A percentile compares a stretch with the other conserved stretches of the same genome.
phyloP scores from a whole-genome alignment of 2,888 invertebrate species.

The Lobophora halterata region DNA sequence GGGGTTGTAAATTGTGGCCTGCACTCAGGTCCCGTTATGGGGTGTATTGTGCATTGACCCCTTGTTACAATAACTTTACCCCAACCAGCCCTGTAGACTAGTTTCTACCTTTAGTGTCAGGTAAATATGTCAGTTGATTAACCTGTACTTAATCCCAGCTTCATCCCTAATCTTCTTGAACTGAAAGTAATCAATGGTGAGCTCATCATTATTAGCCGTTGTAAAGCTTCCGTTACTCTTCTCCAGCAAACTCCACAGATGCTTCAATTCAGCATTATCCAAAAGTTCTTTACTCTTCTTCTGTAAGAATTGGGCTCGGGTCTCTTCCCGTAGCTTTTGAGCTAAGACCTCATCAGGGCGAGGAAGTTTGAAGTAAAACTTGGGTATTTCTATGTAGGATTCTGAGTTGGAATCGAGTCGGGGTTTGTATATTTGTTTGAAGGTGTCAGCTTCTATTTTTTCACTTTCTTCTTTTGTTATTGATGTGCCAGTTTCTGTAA shows the following conservation, averaged over 20 bases:
- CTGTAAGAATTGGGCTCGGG: conserved; percentile 92
- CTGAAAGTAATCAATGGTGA: conserved; percentile 92
- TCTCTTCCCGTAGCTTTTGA: conserved; percentile 92
- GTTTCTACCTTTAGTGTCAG: conserved; percentile 56
- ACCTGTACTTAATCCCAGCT: conserved; percentile 88
- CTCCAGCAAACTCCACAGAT: conserved; percentile 91
- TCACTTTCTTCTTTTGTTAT: conserved; percentile 68
- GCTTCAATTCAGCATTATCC: conserved; percentile 92
- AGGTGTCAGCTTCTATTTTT: conserved; percentile 76
- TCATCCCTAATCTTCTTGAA: conserved; percentile 89
- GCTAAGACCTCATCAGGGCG: conserved; percentile 87
- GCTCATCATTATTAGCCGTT: conserved; percentile 84
- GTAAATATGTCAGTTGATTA: conserved; percentile 21
- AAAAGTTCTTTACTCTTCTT: conserved; percentile 90
- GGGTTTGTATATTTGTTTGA: conserved; percentile 78
- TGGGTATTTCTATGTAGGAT: conserved; percentile 84
- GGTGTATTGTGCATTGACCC: no score
- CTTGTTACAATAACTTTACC: no score
- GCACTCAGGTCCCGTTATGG: no score
- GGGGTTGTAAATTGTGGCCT: no score
- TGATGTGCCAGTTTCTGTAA: conserved; percentile 59
- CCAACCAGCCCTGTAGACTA: conserved; percentile 93
- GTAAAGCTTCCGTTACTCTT: conserved; percentile 88
- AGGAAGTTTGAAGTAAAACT: conserved; percentile 89
- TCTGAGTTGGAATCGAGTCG: conserved; percentile 67